Conservation (phyloP, 92 coral and sea anemone species). For the Epizoanthus illoricatus region DNA sequence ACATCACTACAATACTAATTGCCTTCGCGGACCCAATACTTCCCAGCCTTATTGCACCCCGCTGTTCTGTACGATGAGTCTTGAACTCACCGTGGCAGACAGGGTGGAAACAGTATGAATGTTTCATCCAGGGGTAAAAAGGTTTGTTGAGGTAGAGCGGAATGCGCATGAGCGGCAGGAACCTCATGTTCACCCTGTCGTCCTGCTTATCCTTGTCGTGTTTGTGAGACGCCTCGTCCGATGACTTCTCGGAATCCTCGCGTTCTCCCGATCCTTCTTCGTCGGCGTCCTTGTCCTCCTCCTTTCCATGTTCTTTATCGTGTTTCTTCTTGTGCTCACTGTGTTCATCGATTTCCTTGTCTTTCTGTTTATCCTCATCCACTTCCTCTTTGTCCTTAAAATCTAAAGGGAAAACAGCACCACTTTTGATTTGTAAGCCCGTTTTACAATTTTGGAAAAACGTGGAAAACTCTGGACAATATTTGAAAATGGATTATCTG, state of each 20-base stretch:
- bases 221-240: background rate
- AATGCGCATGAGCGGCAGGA: slow-evolving; percentile 33
- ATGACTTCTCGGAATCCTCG: slow-evolving; percentile 16
- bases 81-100: slow-evolving; percentile 34
- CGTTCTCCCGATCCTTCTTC: slow-evolving; percentile 26
- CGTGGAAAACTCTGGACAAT: too few species aligned
- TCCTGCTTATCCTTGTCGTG: slow-evolving; percentile 12
- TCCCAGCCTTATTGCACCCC: background rate
- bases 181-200: slow-evolving; percentile 27
- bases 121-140: slow-evolving; percentile 41
- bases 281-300: background rate
- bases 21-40: background rate
- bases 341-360: slow-evolving; percentile 23
- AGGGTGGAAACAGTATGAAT: slow-evolving; percentile 40
- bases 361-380: slow-evolving; percentile 20
- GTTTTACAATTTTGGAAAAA: too few species aligned
- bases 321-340: slow-evolving; percentile 6
- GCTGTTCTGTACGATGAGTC: background rate
- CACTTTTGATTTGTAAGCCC: too few species aligned
- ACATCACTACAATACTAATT: background rate
- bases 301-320: slow-evolving; percentile 22
- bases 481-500: too few species aligned
- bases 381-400: slow-evolving; percentile 22
- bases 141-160: slow-evolving; percentile 39
- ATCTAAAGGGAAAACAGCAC: background rate